Evolutionary conservation across 2,888 invertebrate genomes (phyloP).

Genomic region (Caradrina clavipalpis): DNA sequence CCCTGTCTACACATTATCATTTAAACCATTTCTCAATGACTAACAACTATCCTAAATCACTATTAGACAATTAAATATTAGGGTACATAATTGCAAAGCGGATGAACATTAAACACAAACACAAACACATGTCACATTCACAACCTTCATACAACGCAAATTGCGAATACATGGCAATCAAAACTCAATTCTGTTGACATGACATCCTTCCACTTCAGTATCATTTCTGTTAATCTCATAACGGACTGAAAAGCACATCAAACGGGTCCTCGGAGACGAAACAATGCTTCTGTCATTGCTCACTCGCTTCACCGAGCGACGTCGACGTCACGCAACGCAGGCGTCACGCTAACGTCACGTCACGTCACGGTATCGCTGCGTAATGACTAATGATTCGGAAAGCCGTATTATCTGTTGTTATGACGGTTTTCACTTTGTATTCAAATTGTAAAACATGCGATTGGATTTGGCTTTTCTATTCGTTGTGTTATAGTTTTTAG

Average conservation of each 20-base stretch:
- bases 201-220: slow-evolving; percentile 19
- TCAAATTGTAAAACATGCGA: slow-evolving; percentile 9
- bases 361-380: slow-evolving; percentile 45
- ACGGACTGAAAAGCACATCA: slow-evolving; percentile 44
- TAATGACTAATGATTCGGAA: slow-evolving; percentile 55
- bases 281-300: slow-evolving; percentile 59
- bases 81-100: neutral
- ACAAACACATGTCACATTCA: slow-evolving; percentile 11
- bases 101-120: slow-evolving; percentile 11
- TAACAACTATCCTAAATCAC: neutral
- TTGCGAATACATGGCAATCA: slow-evolving; percentile 36
- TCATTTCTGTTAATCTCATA: slow-evolving; percentile 51
- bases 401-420: slow-evolving; percentile 14
- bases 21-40: neutral
- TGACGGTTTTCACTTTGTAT: slow-evolving; percentile 17
- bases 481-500: neutral
- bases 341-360: slow-evolving; percentile 46
- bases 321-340: slow-evolving; percentile 35
- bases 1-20: too few species aligned
- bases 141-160: slow-evolving; percentile 25
- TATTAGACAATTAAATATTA: neutral
- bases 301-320: slow-evolving; percentile 46
- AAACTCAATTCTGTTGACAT: slow-evolving; percentile 47
- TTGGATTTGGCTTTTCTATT: neutral
- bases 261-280: slow-evolving; percentile 49